Evolutionary conservation across 2,113 vertebrate genomes (phyloP), one percentile per base, ranked within the genome.

Genomic region (Lepus americanus): DNA sequence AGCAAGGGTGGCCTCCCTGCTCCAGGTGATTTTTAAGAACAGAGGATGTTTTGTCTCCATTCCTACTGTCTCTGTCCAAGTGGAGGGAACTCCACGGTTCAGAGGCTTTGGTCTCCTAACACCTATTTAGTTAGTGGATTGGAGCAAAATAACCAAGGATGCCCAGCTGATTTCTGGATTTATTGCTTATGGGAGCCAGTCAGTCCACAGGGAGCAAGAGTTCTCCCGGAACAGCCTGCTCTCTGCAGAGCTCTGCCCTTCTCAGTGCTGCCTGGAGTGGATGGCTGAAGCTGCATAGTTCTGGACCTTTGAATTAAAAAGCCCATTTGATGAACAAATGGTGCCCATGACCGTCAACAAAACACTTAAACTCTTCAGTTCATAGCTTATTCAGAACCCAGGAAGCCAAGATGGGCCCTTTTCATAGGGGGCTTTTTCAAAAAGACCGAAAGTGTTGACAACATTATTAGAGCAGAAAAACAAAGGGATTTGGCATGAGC

Each of bases 61-160:
- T 44, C 76, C 81, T 77, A 74, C 64, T 36, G 29, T 63, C 93
- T 93, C 69, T 25, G 61, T 67, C 66, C 36, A 64, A 69, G 27
- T 20, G 39, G 29, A 49, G 10, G 25, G 7, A 79, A 66, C n/a
- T 31, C 7, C 19, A 14, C 7, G 17, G 6, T 25, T 49, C n/a
- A 87, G 22, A 79, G 8, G 14, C 7, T 64, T 8, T 33, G 72
- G 11, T 67, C 33, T 92, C 64, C 14, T 23, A 53, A 27, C 6
- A 72, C 13, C 72, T 63, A 39, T 49, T 64, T 64, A 59, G 67
- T 49, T 77, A 55, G 72, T 31, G n/a, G 66, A 53, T 53, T n/a
- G 76, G 67, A 85, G 73, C 87, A 91, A 89, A 66, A 16, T 67
- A 89, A 67, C 25, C 44, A 31, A 91, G n/a, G 6, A 55, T 78